A percentile compares a stretch with the other conserved stretches of the same genome.
Evolutionary conservation across 2,888 invertebrate genomes (phyloP).

Genomic region (Sarcophaga variegata): DNA sequence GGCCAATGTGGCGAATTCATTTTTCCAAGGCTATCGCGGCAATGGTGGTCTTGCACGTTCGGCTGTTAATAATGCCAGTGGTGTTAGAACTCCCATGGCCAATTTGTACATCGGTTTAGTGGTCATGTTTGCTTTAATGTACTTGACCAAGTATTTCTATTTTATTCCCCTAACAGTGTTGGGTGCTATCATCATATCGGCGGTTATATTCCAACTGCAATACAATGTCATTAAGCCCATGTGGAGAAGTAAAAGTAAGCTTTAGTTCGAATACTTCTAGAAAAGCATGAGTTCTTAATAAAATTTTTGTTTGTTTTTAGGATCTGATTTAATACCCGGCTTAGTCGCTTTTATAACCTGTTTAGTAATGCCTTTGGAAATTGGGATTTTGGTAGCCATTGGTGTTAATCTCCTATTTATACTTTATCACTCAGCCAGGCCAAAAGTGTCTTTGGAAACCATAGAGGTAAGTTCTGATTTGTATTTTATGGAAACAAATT

Average conservation of each 20-base stretch:
- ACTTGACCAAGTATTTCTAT: conserved; percentile 92
- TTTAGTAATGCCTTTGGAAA: conserved; percentile 90
- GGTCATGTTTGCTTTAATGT: conserved; percentile 90
- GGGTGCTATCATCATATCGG: conserved; percentile 93
- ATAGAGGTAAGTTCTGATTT: conserved; percentile 84
- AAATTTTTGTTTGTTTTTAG: conserved; percentile 81
- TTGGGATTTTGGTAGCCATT: conserved; percentile 93
- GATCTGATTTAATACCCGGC: conserved; percentile 93
- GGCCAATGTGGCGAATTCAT: conserved; percentile 89
- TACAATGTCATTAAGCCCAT: conserved; percentile 91
- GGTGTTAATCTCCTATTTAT: conserved; percentile 92
- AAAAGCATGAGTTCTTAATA: too few relatives aligned
- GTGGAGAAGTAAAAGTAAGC: conserved; percentile 93
- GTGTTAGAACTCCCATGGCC: conserved; percentile 91
- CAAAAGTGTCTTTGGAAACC: conserved; percentile 91
- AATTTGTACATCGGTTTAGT: conserved; percentile 91
- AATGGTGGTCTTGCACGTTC: conserved; percentile 90
- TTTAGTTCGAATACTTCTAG: not conserved
- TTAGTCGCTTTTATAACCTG: conserved; percentile 93
- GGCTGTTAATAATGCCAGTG: conserved; percentile 93
- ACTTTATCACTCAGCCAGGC: conserved; percentile 92
- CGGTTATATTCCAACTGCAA: conserved; percentile 94
- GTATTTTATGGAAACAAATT: not conserved
- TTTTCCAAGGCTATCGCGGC: conserved; percentile 91
- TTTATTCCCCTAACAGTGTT: conserved; percentile 93